Percentiles rank a stretch among this genome's conserved stretches.
phyloP scores from a whole-genome alignment of 2,113 vertebrate species.

The Sinocyclocheilus rhinocerous region DNA sequence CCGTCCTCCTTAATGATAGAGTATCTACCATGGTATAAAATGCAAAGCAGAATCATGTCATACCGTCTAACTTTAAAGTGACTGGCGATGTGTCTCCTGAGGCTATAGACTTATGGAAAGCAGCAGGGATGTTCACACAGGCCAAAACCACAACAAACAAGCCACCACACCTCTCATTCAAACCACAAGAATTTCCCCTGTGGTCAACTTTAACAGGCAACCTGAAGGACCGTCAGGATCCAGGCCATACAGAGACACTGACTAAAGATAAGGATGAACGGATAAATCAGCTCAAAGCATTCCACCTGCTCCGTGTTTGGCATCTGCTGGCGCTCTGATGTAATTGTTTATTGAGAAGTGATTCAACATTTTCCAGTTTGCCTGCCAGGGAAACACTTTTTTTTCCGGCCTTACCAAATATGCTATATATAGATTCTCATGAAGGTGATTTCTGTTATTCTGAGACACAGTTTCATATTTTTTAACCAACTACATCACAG shows the following conservation, averaged over 20 bases:
- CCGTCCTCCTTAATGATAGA: background rate
- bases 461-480: conserved; percentile 5
- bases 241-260: conserved; percentile 52
- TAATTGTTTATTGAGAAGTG: conserved; percentile 73
- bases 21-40: background rate
- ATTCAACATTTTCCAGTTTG: conserved; percentile 74
- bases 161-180: conserved; percentile 39
- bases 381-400: conserved; percentile 68
- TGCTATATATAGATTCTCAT: conserved; percentile 45
- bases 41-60: background rate
- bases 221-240: conserved; percentile 35
- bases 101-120: background rate
- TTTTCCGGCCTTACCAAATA: background rate
- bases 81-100: background rate
- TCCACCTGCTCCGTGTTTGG: conserved; percentile 49
- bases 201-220: conserved; percentile 63
- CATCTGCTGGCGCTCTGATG: conserved; percentile 71
- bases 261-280: conserved; percentile 13
- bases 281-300: conserved; percentile 22
- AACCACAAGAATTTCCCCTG: conserved; percentile 58
- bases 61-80: background rate
- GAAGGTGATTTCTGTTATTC: conserved; percentile 25
- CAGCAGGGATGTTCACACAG: conserved; percentile 21
- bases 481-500: conserved; percentile 2
- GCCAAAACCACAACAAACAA: conserved; percentile 51